Conservation (phyloP, 2,113 vertebrate species). For the Lophius piscatorius region DNA sequence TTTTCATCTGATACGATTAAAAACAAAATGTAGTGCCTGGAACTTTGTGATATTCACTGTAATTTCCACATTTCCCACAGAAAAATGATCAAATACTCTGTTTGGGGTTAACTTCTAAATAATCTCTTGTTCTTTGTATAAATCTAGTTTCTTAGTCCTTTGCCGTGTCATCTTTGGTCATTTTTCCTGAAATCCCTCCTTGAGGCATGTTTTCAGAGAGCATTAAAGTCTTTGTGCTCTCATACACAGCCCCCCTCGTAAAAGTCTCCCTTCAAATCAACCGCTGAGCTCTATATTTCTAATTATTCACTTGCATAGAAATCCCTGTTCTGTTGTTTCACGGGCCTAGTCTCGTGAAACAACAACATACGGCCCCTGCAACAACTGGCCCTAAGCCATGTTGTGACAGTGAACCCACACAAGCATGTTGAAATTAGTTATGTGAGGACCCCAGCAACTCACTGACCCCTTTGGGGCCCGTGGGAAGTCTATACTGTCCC, state of each 20-base stretch:
- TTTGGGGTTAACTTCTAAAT: background rate
- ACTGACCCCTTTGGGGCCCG: slow-evolving; percentile 24
- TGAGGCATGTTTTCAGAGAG: slow-evolving; percentile 1
- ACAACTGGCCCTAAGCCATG: slow-evolving; percentile 56
- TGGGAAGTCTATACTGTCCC: slow-evolving; percentile 9
- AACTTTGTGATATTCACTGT: too few species aligned
- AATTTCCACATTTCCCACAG: too few species aligned
- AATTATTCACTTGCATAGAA: slow-evolving; percentile 19
- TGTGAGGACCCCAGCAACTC: slow-evolving; percentile 50
- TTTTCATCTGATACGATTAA: too few species aligned
- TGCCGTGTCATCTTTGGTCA: too few species aligned
- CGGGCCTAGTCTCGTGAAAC: slow-evolving; percentile 30
- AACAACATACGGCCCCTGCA: slow-evolving; percentile 51
- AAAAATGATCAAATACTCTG: too few species aligned
- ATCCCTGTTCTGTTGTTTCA: slow-evolving; percentile 38
- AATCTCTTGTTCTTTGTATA: background rate
- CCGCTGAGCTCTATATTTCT: slow-evolving; percentile 32
- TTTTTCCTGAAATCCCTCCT: slow-evolving; percentile 1
- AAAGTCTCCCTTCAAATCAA: slow-evolving; percentile 24
- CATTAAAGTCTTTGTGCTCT: background rate
- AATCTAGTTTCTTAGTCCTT: background rate
- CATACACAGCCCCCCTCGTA: background rate
- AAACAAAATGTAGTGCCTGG: too few species aligned
- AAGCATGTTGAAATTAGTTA: slow-evolving; percentile 52
- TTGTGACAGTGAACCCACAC: slow-evolving; percentile 61